These are phyloP conservation scores for Lepisosteus oculatus DNA, from an alignment of 2,113 vertebrate species.

Conservation along the genomic window DNA sequence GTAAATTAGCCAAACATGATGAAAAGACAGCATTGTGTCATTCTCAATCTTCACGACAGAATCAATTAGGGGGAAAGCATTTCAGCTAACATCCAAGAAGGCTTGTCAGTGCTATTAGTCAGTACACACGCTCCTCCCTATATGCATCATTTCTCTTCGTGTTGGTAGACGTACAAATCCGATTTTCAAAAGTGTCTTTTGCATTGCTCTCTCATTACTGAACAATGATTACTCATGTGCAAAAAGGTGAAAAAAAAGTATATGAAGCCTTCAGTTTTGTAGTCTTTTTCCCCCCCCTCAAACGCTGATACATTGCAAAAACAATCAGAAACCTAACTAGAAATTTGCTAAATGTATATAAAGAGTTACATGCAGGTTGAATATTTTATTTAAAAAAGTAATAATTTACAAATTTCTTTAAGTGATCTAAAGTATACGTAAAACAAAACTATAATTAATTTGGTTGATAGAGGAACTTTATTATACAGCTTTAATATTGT, in stretches of 20 bases:
- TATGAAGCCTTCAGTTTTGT: constrained; percentile 1
- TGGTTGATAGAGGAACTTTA: constrained; percentile 59
- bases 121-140: no score
- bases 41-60: not conserved
- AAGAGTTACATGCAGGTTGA: constrained; percentile 37
- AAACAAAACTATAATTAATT: constrained; percentile 51
- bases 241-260: constrained; percentile 23
- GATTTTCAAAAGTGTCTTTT: not conserved
- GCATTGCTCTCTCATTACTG: not conserved
- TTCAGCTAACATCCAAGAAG: not conserved
- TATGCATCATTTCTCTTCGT: no score
- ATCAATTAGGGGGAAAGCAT: not conserved
- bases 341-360: constrained; percentile 32
- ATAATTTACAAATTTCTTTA: constrained; percentile 62
- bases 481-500: constrained; percentile 63
- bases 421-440: constrained; percentile 48
- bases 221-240: not conserved
- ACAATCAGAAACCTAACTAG: constrained; percentile 36
- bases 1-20: constrained; percentile 12
- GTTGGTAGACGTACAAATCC: not conserved
- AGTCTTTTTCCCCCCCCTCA: constrained; percentile 5
- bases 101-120: not conserved
- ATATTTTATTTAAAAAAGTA: constrained; percentile 41
- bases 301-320: constrained; percentile 16
- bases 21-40: not conserved